These are phyloP conservation scores for Philonicus albiceps DNA, from an alignment of 2,888 invertebrate genomes.

Conservation along the genomic window DNA sequence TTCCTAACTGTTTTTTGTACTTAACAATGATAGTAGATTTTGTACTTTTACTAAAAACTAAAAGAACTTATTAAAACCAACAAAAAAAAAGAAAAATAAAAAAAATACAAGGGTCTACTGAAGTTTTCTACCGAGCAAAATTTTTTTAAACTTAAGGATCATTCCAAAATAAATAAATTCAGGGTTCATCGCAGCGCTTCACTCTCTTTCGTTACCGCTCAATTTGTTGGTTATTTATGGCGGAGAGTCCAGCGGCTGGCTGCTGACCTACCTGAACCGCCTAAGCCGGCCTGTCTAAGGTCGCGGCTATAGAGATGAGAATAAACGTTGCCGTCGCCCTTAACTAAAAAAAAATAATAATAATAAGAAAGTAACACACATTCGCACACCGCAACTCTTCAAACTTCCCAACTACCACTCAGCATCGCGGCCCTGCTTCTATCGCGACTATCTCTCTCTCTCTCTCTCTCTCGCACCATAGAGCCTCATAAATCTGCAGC, in stretches of 20 bases:
- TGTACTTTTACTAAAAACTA: slow-evolving; percentile 39
- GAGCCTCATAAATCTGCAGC: neutral
- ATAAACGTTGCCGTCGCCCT: neutral
- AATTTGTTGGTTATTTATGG: neutral
- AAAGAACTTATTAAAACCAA: neutral
- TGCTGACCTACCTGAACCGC: neutral
- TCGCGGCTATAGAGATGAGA: neutral
- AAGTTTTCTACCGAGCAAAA: neutral
- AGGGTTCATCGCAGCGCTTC: neutral
- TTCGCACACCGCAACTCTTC: neutral
- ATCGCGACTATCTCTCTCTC: neutral
- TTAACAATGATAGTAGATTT: slow-evolving; percentile 32
- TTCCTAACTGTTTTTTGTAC: slow-evolving; percentile 32
- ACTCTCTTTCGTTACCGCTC: neutral
- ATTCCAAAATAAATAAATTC: neutral
- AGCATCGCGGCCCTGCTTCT: neutral
- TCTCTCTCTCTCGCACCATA: neutral
- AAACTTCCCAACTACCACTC: neutral
- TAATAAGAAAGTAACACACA: neutral
- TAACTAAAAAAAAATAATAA: neutral
- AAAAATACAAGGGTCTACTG: neutral
- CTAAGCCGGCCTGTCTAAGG: neutral
- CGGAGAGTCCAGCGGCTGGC: neutral
- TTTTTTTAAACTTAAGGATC: slow-evolving; percentile 21
- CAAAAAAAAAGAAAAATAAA: too few relatives aligned